phyloP scores from a whole-genome alignment of 2,113 vertebrate species.

The Jaculus jaculus region DNA sequence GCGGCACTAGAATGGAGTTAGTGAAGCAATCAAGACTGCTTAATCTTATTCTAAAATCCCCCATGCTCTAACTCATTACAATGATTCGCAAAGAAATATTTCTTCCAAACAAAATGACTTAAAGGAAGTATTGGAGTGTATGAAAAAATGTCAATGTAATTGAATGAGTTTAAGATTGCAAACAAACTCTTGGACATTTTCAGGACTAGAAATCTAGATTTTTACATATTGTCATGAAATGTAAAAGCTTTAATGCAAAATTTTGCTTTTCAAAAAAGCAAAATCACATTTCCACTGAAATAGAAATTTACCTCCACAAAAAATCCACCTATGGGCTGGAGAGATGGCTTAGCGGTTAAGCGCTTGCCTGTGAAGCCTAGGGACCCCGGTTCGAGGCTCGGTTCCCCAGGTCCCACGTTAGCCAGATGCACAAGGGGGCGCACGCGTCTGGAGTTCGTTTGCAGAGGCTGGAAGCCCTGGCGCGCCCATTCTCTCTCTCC shows the following conservation, averaged over 20 bases:
- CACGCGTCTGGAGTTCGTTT: too few relatives aligned
- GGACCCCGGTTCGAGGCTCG: too few relatives aligned
- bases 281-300: neutral
- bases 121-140: constrained; percentile 72
- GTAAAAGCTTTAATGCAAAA: constrained; percentile 1
- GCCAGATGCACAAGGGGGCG: too few relatives aligned
- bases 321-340: too few relatives aligned
- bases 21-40: constrained; percentile 75
- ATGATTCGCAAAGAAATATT: constrained; percentile 75
- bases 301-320: neutral
- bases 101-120: constrained; percentile 72
- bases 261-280: neutral
- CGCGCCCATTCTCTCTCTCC: too few relatives aligned
- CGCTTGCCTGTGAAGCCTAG: too few relatives aligned
- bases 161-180: constrained; percentile 72
- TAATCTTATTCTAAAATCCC: constrained; percentile 79
- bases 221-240: neutral
- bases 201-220: constrained; percentile 42
- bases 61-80: constrained; percentile 79
- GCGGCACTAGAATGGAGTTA: constrained; percentile 77
- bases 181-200: constrained; percentile 70
- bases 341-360: too few relatives aligned
- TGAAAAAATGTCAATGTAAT: constrained; percentile 74
- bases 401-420: too few relatives aligned
- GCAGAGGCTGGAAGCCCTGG: too few relatives aligned